Percentiles rank a stretch among this genome's conserved stretches.
phyloP scores from a whole-genome alignment of 2,113 vertebrate genomes.

The Gambusia affinis region DNA sequence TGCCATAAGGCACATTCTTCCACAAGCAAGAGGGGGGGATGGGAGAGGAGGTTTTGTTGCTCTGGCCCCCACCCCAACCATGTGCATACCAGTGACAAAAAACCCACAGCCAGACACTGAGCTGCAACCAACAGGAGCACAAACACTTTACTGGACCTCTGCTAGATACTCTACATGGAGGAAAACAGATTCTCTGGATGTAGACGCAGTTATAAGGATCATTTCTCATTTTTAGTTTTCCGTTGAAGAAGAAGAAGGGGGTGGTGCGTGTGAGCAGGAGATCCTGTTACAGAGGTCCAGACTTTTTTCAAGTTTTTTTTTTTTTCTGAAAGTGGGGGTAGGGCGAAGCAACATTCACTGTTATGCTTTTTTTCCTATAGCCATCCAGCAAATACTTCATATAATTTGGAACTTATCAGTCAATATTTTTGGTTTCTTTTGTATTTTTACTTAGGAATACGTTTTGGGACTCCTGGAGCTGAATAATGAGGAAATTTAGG shows the following conservation, averaged over 20 bases:
- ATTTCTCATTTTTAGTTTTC: constrained; percentile 42
- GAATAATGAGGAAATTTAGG: constrained; percentile 52
- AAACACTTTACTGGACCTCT: constrained; percentile 11
- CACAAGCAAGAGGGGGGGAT: constrained; percentile 68
- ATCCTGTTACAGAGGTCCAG: constrained; percentile 81
- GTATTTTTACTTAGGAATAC: not conserved
- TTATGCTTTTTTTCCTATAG: constrained; percentile 27
- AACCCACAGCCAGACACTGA: constrained; percentile 27
- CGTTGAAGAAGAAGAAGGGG: constrained; percentile 38
- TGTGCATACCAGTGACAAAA: constrained; percentile 72
- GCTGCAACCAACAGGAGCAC: constrained; percentile 32
- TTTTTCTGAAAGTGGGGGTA: constrained; percentile 75
- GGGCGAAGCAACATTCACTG: constrained; percentile 70
- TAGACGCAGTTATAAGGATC: constrained; percentile 1
- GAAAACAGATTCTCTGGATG: constrained; percentile 12
- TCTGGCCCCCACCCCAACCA: constrained; percentile 52
- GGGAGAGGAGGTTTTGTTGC: constrained; percentile 63
- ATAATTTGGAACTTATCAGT: not conserved
- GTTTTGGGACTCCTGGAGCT: not conserved
- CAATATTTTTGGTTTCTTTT: not conserved
- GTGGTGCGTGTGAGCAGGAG: constrained; percentile 68
- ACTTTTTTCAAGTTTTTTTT: constrained; percentile 76
- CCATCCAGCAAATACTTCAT: constrained; percentile 6
- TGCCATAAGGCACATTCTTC: constrained; percentile 74
- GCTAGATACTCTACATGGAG: constrained; percentile 12